Evolutionary conservation across 2,113 vertebrate genomes (phyloP), one percentile per base, ranked within the genome.

Genomic region (Notiomystis cincta): DNA sequence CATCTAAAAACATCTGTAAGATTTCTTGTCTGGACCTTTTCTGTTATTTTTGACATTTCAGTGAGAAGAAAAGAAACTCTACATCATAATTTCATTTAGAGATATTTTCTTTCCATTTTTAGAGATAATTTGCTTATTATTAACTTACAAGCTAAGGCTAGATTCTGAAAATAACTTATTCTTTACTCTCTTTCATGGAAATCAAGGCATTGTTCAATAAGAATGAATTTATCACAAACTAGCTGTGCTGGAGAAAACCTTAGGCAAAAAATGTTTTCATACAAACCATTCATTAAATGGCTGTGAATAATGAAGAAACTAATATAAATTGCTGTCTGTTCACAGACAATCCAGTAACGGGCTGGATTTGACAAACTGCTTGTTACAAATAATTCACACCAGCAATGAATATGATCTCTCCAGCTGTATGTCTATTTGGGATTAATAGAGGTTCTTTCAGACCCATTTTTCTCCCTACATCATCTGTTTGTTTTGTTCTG

Each of bases 401-500:
- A 80, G n/a, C 60, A 89, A 54, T 53, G 69, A 35, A 47, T 42
- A 75, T 37, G 81, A 51, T 76, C 23, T 91, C 64, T 83, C 57
- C 81, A 96, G 51, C 62, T 90, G 69, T 61, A 93, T 37, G 54
- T 53, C 57, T 75, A 23, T 77, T 81, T 86, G 47, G 35, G 51
- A 90, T 64, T 81, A 90, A 82, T 37, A 54, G 64, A 48, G 23
- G 44, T 70, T 73, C 91, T 88, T 93, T 75, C 73, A 86, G 75
- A 80, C 37, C 44, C 47, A 64, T 92, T 96, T 94, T 93, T 95
- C 16, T 66, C 53, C 51, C 82, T 97, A 58, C 62, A 95, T 96
- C 89, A 92, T 93, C 78, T 70, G 2, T 93, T 97, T 93, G 33
- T 90, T 97, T 97, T 96, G 51, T 90, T 97, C 78, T 96, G 50